Conservation (phyloP, 1,140 invertebrate species). For the Paracyclopina nana region DNA sequence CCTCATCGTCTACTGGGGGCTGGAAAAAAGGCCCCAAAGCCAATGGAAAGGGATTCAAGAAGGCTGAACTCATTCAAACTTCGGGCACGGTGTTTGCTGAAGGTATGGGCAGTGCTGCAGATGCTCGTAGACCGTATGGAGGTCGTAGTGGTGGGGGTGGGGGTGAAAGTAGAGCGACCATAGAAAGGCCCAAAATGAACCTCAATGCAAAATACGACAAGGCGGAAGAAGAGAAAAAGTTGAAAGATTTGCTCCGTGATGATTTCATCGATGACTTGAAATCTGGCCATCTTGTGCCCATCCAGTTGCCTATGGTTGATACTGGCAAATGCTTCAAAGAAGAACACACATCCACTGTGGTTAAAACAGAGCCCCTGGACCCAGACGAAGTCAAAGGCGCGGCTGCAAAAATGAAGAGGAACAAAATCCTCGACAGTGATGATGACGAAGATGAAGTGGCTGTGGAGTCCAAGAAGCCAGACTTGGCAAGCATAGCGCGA, state of each 20-base stretch:
- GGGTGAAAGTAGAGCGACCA: too few species aligned
- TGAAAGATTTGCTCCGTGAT: slow-evolving; percentile 1
- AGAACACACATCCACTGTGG: too few species aligned
- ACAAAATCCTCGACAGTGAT: slow-evolving; percentile 3
- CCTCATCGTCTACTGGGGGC: too few species aligned
- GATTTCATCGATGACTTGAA: slow-evolving; percentile 14
- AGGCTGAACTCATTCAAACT: background rate
- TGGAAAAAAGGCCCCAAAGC: too few species aligned
- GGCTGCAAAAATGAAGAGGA: background rate
- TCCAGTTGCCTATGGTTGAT: slow-evolving; percentile 16
- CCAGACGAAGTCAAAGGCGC: background rate
- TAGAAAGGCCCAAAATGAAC: too few species aligned
- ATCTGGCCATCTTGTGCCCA: background rate
- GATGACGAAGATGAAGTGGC: background rate
- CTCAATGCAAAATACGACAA: background rate
- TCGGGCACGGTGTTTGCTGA: background rate
- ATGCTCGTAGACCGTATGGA: too few species aligned
- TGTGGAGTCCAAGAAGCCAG: background rate
- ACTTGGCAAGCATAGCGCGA: background rate
- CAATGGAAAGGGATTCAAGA: too few species aligned
- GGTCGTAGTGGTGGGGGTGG: too few species aligned
- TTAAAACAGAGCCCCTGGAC: background rate
- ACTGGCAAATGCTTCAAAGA: slow-evolving; percentile 15
- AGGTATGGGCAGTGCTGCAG: too few species aligned
- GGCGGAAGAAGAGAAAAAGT: slow-evolving; percentile 2